These are phyloP conservation scores for Sitta carolinensis DNA, from an alignment of 2,797 vertebrate genomes.

Conservation along the genomic window DNA sequence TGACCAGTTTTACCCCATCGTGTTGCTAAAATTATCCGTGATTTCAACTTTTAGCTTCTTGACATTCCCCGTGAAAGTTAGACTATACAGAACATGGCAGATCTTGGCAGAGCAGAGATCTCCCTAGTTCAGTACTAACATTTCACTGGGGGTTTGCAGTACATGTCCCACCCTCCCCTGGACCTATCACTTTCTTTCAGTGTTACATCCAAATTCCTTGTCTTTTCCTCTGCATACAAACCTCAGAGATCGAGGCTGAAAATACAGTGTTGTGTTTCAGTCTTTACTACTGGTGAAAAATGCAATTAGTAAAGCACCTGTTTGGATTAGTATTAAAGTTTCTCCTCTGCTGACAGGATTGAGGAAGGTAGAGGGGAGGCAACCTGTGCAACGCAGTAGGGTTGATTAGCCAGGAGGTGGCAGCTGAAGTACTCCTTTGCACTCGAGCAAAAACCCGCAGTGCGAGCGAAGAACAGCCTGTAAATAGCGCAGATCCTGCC, in stretches of 20 bases:
- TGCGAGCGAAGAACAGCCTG: neutral
- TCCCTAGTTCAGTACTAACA: neutral
- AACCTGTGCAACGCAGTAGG: neutral
- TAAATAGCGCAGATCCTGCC: neutral
- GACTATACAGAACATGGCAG: neutral
- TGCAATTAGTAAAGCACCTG: neutral
- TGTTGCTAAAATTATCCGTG: neutral
- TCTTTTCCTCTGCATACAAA: neutral
- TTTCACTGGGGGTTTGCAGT: rapidly evolving
- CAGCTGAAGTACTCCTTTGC: slow-evolving; percentile 31
- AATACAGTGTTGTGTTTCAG: neutral
- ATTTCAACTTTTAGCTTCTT: neutral
- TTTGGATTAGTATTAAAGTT: neutral
- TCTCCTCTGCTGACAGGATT: rapidly evolving
- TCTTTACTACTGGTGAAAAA: neutral
- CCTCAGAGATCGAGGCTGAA: neutral
- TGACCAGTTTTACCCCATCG: neutral
- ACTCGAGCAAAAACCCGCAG: neutral
- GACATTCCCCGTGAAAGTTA: neutral
- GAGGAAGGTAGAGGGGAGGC: neutral
- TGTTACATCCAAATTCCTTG: neutral
- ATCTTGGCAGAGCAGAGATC: neutral
- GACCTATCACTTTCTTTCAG: neutral
- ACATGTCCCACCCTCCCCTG: neutral
- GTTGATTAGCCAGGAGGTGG: slow-evolving; percentile 63